Evolutionary conservation across 1,140 invertebrate species (phyloP).

Genomic region (Anoplophora glabripennis): DNA sequence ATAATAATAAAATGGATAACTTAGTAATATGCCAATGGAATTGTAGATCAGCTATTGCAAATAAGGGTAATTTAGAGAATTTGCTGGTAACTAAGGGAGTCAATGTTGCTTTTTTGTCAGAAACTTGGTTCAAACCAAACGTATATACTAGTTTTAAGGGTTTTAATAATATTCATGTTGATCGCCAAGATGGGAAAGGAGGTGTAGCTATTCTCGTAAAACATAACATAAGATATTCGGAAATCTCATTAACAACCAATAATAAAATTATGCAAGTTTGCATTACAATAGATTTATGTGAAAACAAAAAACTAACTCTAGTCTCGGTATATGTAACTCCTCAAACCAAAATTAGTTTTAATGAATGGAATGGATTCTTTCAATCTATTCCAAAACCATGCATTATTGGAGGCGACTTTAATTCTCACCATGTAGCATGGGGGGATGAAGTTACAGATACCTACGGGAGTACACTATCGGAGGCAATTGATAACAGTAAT

Average conservation of each 20-base stretch:
- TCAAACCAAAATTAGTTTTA: neutral
- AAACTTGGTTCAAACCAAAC: slow-evolving; percentile 8
- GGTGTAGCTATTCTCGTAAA: neutral
- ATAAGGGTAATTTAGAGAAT: slow-evolving; percentile 2
- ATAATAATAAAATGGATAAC: neutral
- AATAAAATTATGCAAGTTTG: neutral
- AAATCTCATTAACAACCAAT: neutral
- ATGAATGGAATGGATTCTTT: slow-evolving; percentile 1
- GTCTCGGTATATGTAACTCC: neutral
- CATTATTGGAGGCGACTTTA: slow-evolving; percentile 4
- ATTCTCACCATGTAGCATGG: slow-evolving; percentile 6
- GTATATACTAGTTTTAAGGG: neutral
- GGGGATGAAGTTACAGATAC: neutral
- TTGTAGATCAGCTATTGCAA: neutral
- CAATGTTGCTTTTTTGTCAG: neutral
- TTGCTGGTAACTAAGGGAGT: neutral
- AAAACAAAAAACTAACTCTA: neutral
- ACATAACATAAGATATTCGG: neutral
- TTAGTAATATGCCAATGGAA: slow-evolving; percentile 6
- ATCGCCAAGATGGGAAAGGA: neutral
- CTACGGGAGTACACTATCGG: neutral
- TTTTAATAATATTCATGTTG: neutral
- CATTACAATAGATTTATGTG: neutral
- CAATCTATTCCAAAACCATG: neutral
- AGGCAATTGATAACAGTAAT: neutral